Conservation (phyloP, 2,113 vertebrate genomes). For the Ploceus nigricollis region DNA sequence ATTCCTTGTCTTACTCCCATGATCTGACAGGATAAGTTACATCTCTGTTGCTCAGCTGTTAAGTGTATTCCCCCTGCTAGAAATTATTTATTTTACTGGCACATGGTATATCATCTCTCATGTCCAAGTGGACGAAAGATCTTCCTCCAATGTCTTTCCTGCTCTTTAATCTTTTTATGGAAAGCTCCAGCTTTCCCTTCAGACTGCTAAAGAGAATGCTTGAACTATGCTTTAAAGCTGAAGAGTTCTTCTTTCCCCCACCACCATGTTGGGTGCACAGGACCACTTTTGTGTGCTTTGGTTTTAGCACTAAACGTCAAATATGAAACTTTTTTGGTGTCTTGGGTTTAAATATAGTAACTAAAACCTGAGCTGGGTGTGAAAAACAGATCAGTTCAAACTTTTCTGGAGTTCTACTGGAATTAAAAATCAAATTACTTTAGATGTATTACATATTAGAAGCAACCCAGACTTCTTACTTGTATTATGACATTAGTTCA, state of each 20-base stretch:
- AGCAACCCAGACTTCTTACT: not conserved
- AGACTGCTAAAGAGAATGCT: not conserved
- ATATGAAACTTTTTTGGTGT: not conserved
- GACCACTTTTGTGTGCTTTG: not conserved
- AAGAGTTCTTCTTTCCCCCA: not conserved
- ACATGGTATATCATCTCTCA: constrained; percentile 5
- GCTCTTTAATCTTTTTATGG: constrained; percentile 25
- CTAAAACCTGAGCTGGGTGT: not conserved
- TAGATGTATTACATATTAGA: not conserved
- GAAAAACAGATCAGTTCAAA: not conserved
- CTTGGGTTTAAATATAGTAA: not conserved
- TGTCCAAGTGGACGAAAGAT: not conserved
- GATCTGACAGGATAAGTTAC: constrained; percentile 11
- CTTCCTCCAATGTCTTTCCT: not conserved
- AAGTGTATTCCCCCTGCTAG: constrained; percentile 8
- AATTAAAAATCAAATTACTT: not conserved
- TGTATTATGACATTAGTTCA: not conserved
- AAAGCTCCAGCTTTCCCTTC: not conserved
- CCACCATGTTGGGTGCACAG: not conserved
- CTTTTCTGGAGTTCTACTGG: not conserved
- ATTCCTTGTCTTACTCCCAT: not conserved
- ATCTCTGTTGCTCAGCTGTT: constrained; percentile 4
- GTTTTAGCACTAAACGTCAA: not conserved
- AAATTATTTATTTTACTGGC: constrained; percentile 48
- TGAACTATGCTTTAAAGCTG: not conserved